Evolutionary conservation across 2,113 vertebrate species (phyloP).

Genomic region (Oncorhynchus nerka): DNA sequence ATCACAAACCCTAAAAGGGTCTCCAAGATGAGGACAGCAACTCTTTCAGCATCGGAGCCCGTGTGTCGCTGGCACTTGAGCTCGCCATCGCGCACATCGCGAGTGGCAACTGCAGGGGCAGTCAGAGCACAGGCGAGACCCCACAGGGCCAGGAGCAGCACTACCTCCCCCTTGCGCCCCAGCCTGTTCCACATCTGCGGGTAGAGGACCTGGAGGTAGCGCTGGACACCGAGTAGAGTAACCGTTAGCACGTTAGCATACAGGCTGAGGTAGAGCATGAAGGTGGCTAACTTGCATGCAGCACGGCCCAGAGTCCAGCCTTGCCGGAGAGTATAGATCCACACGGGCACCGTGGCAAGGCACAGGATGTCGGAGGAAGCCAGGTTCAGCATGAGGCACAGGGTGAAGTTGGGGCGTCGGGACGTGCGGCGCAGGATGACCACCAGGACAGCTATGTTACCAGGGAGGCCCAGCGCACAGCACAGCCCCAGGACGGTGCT

Average conservation of each 20-base stretch:
- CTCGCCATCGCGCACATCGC: constrained; percentile 41
- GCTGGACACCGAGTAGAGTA: constrained; percentile 63
- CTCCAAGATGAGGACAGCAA: constrained; percentile 37
- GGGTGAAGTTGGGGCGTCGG: no score
- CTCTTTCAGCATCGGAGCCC: constrained; percentile 19
- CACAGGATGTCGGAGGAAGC: constrained; percentile 66
- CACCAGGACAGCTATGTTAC: no score
- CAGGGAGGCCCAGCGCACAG: no score
- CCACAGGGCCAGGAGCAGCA: constrained; percentile 47
- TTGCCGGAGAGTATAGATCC: constrained; percentile 1
- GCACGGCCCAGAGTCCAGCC: constrained; percentile 50
- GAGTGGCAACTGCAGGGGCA: constrained; percentile 50
- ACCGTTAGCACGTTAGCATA: constrained; percentile 29
- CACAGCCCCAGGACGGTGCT: no score
- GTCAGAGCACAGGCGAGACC: constrained; percentile 21
- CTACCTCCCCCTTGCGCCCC: constrained; percentile 21
- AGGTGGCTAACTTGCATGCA: constrained; percentile 28
- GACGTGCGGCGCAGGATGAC: no score
- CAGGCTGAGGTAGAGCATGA: no score
- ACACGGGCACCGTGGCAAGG: constrained; percentile 60
- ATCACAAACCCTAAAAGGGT: constrained; percentile 60
- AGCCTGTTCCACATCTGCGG: constrained; percentile 52
- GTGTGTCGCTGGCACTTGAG: constrained; percentile 40
- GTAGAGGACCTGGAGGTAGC: constrained; percentile 58
- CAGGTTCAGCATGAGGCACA: background rate